Evolutionary conservation across 2,888 invertebrate species (phyloP), one percentile per base, ranked within the genome.

Genomic region (Poecilobothrus nobilitatus): DNA sequence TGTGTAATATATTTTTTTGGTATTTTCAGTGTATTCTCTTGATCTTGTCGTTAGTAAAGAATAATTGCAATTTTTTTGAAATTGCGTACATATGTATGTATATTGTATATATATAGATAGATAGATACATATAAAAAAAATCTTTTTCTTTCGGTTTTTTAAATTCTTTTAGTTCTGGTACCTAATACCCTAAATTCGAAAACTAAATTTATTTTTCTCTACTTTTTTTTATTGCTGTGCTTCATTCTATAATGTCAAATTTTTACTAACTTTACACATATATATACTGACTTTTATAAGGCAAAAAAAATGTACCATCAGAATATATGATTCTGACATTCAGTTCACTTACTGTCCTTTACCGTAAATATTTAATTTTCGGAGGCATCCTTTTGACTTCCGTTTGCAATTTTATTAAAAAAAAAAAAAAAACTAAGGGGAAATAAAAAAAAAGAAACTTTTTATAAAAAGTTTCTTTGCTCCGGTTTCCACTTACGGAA

Each of bases 281-380:
- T 5, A 27, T 5, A 27, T n/a, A n/a, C n/a, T n/a, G n/a, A n/a
- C n/a, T n/a, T n/a, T n/a, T n/a, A n/a, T n/a, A n/a, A n/a, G n/a
- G n/a, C 27, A 27, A 27, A 27, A 27, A 27, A 27, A 27, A 27
- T 27, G 18, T 53, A 53, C 18, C 1, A 53, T 3, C 1, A n/a
- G 15, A 6, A 18, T 53, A 53, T 53, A 53, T 53, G 53, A 53
- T 53, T 18, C 53, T n/a, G 53, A 18, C 53, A 53, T 53, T 12
- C 53, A 53, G 53, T 53, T 53, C 53, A 53, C 53, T 53, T 53
- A 53, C 12, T 53, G 53, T 53, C 53, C 53, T 53, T 53, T 53
- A 53, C 53, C 53, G 53, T 53, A 53, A 18, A 53, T 53, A 53
- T 53, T 53, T 53, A 53, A 53, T 53, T 53, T 53, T 53, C 53